These are phyloP conservation scores for Homarus gammarus DNA, from an alignment of 2,888 invertebrate genomes.

Conservation along the genomic window DNA sequence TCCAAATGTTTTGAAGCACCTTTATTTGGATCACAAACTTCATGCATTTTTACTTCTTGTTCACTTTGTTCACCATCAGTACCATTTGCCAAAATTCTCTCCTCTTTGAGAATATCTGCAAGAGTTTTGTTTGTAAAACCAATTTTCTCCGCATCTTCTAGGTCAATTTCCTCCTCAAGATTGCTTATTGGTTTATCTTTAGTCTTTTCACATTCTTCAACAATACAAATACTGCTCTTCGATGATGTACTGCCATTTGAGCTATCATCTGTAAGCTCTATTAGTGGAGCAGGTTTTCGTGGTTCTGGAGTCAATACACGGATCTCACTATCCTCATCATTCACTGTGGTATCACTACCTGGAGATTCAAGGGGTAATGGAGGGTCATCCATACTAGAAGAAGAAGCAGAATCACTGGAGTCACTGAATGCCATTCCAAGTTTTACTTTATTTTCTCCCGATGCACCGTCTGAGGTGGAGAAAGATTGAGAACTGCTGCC, in stretches of 20 bases:
- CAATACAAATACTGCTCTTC: constrained; percentile 23
- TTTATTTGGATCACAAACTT: not conserved
- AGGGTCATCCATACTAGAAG: not conserved
- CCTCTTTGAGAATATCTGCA: not conserved
- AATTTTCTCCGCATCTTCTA: constrained; percentile 17
- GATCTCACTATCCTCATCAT: constrained; percentile 47
- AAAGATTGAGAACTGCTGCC: not conserved
- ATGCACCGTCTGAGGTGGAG: not conserved
- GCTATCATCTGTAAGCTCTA: constrained; percentile 41
- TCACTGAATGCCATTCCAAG: not conserved
- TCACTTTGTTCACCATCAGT: not conserved
- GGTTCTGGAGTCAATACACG: constrained; percentile 38
- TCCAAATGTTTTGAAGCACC: not conserved
- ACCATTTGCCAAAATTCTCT: not conserved
- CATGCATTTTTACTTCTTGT: not conserved
- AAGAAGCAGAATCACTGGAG: not conserved
- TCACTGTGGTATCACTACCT: not conserved
- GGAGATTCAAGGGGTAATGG: not conserved
- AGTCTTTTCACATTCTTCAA: not conserved
- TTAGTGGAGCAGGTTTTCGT: constrained; percentile 37
- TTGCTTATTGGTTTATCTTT: not conserved
- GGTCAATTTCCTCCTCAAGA: not conserved
- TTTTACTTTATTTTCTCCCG: not conserved
- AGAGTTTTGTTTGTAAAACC: not conserved
- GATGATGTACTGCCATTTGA: not conserved